Conservation (phyloP, 1,140 invertebrate species). For the Pseudomyrmex concolor region DNA sequence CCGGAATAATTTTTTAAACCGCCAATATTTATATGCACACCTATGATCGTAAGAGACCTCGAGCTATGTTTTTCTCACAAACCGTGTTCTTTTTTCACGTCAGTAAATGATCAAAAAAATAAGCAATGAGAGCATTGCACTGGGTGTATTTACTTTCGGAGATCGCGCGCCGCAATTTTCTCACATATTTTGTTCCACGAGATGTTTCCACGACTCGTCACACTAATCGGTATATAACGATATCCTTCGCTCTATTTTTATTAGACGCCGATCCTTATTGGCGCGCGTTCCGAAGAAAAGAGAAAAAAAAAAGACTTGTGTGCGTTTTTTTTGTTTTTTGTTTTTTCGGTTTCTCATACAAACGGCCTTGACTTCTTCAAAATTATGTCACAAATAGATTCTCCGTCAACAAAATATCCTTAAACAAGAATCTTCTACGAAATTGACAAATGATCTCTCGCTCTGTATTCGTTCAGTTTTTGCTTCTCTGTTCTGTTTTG, state of each 20-base stretch:
- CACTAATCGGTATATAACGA: background rate
- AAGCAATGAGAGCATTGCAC: background rate
- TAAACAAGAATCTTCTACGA: background rate
- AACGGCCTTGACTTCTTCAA: constrained; percentile 63
- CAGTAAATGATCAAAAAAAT: background rate
- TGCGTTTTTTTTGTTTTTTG: too few species aligned
- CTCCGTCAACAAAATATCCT: constrained; percentile 18
- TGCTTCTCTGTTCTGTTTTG: background rate
- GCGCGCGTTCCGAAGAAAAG: background rate
- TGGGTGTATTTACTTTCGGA: too few species aligned
- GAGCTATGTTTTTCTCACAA: too few species aligned
- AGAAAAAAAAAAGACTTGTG: background rate
- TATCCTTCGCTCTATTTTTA: constrained; percentile 9
- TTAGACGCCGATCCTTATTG: constrained; percentile 2
- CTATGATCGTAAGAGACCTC: too few species aligned
- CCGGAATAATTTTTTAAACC: too few species aligned
- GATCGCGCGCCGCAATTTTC: too few species aligned
- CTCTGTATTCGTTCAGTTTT: background rate
- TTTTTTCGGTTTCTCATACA: constrained; percentile 27
- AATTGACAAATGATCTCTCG: constrained; percentile 15
- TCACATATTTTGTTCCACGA: too few species aligned
- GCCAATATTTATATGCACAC: too few species aligned
- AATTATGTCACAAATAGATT: constrained; percentile 57
- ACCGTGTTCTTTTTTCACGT: background rate
- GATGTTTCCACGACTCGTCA: too few species aligned